Base-by-base conservation (phyloP, 2,888 invertebrate species). In the Bugulina stolonifera region DNA sequence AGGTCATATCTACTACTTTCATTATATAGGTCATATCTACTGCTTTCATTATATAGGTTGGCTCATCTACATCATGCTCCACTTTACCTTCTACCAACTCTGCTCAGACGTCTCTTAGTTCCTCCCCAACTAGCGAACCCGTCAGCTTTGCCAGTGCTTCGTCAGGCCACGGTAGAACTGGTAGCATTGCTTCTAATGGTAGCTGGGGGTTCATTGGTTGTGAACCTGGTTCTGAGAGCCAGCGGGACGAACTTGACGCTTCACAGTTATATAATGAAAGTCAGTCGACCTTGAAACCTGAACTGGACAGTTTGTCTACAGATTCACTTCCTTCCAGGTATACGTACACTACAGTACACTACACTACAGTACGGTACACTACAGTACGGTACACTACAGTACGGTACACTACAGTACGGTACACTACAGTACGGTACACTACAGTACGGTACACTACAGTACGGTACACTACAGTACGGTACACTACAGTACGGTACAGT, bases 311-410 rank as follows among this genome's bases (percentile, higher is more conserved):
- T 32, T 5, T 32, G 3, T 64, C 64, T 29, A 64, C 64, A 29
- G 64, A 64, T n/a, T 64, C 64, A 14, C n/a, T 64, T 2, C 32
- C 27, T 3, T 64, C 64, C n/a, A 64, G 64, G 64, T 64, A 34
- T 23, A 25, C 25, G 10, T 10, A 52, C 52, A 10, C 52, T 10
- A 22, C 22, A 22, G 52, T 52, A n/a, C n/a, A n/a, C n/a, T n/a
- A n/a, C n/a, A n/a, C n/a, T n/a, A n/a, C n/a, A n/a, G n/a, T n/a
- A n/a, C n/a, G n/a, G n/a, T n/a, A n/a, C n/a, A n/a, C n/a, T n/a
- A n/a, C n/a, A n/a, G n/a, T n/a, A n/a, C n/a, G n/a, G n/a, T n/a
- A n/a, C n/a, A n/a, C n/a, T n/a, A n/a, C n/a, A n/a, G n/a, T n/a
- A n/a, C n/a, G n/a, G n/a, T n/a, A n/a, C n/a, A n/a, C n/a, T n/a